Percentiles rank a stretch among this genome's conserved stretches.
Evolutionary conservation across 2,113 vertebrate genomes (phyloP).

Genomic region (Peromyscus polionotus): DNA sequence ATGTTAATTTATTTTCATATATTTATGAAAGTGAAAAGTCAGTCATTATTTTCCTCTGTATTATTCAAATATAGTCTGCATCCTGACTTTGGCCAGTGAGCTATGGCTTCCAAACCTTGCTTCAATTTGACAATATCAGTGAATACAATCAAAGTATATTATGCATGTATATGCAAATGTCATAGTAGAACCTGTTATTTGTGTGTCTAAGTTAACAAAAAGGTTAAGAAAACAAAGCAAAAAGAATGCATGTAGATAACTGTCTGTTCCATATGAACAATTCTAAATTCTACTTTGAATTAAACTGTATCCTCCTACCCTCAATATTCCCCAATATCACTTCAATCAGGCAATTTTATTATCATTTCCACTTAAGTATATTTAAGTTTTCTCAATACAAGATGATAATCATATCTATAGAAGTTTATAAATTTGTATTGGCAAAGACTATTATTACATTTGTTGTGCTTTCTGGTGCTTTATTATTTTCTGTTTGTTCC

Average conservation of each 20-base stretch:
- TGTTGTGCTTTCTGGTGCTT: not conserved
- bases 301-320: not conserved
- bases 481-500: not conserved
- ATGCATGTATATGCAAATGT: not conserved
- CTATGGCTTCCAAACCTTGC: not conserved
- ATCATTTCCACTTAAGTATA: not conserved
- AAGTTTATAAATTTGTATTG: not conserved
- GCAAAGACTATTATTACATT: not conserved
- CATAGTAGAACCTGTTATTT: not conserved
- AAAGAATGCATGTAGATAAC: not conserved
- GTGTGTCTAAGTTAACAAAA: not conserved
- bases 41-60: not conserved
- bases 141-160: not conserved
- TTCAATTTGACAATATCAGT: not conserved
- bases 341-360: not conserved
- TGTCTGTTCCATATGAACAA: not conserved
- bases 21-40: not conserved
- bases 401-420: not conserved
- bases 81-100: not conserved
- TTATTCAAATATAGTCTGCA: not conserved
- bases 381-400: not conserved
- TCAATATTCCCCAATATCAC: conserved; percentile 8
- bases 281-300: not conserved
- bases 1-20: not conserved
- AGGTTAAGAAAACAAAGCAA: not conserved